Evolutionary conservation across 2,797 vertebrate species (phyloP).

Genomic region (Smutsia temminckii): DNA sequence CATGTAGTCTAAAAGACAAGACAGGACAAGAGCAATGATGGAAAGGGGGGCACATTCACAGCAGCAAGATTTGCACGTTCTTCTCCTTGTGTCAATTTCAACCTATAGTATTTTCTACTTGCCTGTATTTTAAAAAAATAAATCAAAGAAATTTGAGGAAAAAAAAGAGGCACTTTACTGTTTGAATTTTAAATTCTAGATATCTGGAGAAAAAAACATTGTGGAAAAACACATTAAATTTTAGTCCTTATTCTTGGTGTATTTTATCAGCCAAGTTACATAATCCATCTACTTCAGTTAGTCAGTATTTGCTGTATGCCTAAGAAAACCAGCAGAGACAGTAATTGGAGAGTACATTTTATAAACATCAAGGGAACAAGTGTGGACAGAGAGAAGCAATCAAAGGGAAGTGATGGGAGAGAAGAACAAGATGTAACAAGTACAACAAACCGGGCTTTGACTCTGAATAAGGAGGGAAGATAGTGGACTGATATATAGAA

Average conservation of each 20-base stretch:
- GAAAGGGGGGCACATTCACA: neutral
- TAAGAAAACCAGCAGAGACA: neutral
- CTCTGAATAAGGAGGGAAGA: neutral
- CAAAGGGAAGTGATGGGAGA: neutral
- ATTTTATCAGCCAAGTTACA: neutral
- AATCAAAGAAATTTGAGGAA: neutral
- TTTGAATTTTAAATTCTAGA: neutral
- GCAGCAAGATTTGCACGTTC: neutral
- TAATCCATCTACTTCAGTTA: neutral
- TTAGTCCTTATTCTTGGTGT: neutral
- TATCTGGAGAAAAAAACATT: neutral
- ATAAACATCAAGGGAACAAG: neutral
- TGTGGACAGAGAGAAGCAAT: neutral
- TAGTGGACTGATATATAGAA: neutral
- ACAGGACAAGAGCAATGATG: neutral
- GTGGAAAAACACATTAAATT: neutral
- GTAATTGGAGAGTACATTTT: neutral
- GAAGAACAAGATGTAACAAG: neutral
- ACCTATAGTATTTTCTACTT: neutral
- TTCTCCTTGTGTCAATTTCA: neutral
- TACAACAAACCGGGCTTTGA: neutral
- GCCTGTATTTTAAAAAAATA: neutral
- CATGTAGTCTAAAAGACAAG: neutral
- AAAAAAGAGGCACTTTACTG: neutral
- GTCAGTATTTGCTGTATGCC: neutral